Base-by-base conservation (phyloP, 2,797 vertebrate species). In the Pseudochirops corinnae region DNA sequence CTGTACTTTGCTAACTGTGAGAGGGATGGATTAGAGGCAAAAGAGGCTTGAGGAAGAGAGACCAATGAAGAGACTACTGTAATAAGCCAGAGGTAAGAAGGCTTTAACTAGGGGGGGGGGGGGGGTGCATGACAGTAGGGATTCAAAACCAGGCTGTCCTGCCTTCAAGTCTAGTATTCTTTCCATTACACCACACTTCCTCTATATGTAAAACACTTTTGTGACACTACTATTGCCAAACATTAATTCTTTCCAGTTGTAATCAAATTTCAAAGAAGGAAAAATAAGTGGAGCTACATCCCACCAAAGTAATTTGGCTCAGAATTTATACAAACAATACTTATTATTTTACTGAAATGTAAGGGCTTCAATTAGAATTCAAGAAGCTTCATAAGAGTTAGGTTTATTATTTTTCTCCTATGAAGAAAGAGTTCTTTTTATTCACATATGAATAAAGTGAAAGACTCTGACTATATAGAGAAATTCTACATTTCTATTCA, bases 351-450 rank as follows among this genome's bases (percentile, higher is more conserved):
- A 0, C 91, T 50, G 13, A 95, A 97, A 46, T 46, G 46, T 46
- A 4, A 3, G 16, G 57, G 52, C 14, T 97, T 94, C 31, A 92
- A 95, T 93, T 92, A 96, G 96, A 97, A 97, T 57, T 60, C 96
- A 94, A 11, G 93, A 0, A 97, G 95, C 96, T 93, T 95, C 0
- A 57, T 87, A 98, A 98, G 93, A 97, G 95, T 97, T 55, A 92
- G 55, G 95, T 91, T 96, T 91, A 58, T 96, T 97, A 93, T 96
- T 96, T 50, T 94, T 95, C 74, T 28, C 53, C 55, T 62, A 55
- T 0, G 18, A 92, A 99, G 98, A 99, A 98, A 98, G 97, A 60
- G 53, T 0, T 62, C 93, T 92, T 97, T 97, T 98, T 98, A 98
- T 98, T 95, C 95, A 92, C 90, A 93, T 60, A 96, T 90, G 97